Percentiles rank a stretch among this genome's conserved stretches.
Evolutionary conservation across 1,140 invertebrate species (phyloP).

Genomic region (Sycobia sp.): DNA sequence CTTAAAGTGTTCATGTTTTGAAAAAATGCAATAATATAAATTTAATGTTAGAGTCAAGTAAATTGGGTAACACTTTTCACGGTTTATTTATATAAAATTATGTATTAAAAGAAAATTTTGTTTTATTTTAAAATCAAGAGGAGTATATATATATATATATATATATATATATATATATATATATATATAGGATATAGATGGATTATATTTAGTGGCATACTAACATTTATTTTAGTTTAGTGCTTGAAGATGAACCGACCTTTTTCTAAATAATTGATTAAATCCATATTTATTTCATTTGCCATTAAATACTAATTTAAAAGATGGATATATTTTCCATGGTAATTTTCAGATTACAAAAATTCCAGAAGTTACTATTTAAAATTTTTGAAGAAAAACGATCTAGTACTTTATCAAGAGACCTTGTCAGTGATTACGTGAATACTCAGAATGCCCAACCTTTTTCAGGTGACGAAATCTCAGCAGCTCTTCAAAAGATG

Average conservation of each 20-base stretch:
- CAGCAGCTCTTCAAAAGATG: constrained; percentile 81
- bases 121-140: too few species aligned
- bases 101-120: too few species aligned
- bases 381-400: constrained; percentile 73
- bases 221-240: too few species aligned
- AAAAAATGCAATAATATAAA: too few species aligned
- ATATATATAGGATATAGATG: too few species aligned
- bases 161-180: too few species aligned
- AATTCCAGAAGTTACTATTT: constrained; percentile 70
- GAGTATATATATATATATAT: too few species aligned
- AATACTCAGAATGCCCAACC: constrained; percentile 66
- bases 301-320: neutral
- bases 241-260: too few species aligned
- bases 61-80: too few species aligned
- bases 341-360: constrained; percentile 62
- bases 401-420: constrained; percentile 69
- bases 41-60: too few species aligned
- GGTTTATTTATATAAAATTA: too few species aligned
- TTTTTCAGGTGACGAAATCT: constrained; percentile 76
- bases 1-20: too few species aligned
- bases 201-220: neutral
- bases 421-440: constrained; percentile 66
- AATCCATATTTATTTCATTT: constrained; percentile 18
- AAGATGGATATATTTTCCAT: constrained; percentile 31
- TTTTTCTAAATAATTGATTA: constrained; percentile 7